Evolutionary conservation across 2,797 vertebrate species (phyloP), one percentile per base, ranked within the genome.

Genomic region (Lycodopsis pacificus): DNA sequence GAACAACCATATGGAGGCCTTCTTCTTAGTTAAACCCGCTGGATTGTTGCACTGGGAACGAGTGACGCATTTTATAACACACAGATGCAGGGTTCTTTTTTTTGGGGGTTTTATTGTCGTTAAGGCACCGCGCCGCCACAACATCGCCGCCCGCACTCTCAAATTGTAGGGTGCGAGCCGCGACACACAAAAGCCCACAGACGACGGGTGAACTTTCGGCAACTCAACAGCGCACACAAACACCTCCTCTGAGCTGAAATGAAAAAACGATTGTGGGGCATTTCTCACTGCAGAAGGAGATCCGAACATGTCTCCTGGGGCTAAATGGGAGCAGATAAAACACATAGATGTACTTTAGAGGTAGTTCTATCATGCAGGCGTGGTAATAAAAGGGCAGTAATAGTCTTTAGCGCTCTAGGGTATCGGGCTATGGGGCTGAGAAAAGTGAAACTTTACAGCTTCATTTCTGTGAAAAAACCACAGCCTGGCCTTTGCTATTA

Each of bases 1-100:
- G 69, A 86, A 82, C 81, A 57, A 40, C 77, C 90, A 89, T 86
- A 91, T 86, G 92, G 84, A 81, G 64, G 34, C 27, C 68, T 49
- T 73, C 58, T 59, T 78, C 32, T 72, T 53, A 42, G 64, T 64
- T 48, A 69, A 86, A 80, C 78, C 49, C 32, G 3, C 65, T 75
- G 69, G 51, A 79, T 80, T 58, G 76, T 79, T 77, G 36, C 65
- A 62, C 4, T 15, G n/a, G 46, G 66, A 83, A 64, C 36, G 40
- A 74, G 51, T 77, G 22, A 19, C 4, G 5, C 34, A 10, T 84
- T 70, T 87, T 64, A 83, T 80, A 34, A 19, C 81, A 80, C 56
- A 67, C 79, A 76, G 70, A 83, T 74, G 66, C 65, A 10, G 70
- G 40, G 62, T 81, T 89, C 4, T 7, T 3, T 14, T 53, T 54